Evolutionary conservation across 1,140 invertebrate genomes (phyloP).

Genomic region (Leptestheria dahalacensis): DNA sequence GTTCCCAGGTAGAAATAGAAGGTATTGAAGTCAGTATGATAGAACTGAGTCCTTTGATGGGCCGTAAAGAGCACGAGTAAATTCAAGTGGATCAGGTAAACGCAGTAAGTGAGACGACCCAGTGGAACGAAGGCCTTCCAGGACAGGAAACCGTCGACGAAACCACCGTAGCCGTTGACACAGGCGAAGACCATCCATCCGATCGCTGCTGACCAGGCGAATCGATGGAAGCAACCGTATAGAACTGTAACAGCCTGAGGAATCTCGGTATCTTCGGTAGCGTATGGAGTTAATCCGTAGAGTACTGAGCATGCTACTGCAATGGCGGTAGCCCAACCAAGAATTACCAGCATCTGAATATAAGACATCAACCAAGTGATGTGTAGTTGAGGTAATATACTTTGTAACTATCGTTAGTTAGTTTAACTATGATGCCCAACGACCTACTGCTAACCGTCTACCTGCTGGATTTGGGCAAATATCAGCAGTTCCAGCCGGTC

Average conservation of each 20-base stretch:
- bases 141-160: conserved; percentile 55
- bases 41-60: conserved; percentile 55
- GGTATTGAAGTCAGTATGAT: conserved; percentile 28
- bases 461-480: too few species aligned
- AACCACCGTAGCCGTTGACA: conserved; percentile 30
- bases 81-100: conserved; percentile 81
- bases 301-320: not conserved
- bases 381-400: not conserved
- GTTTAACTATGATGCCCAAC: not conserved
- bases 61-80: conserved; percentile 52
- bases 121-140: conserved; percentile 63
- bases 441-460: too few species aligned
- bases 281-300: conserved; percentile 10
- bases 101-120: conserved; percentile 72
- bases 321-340: not conserved
- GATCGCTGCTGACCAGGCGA: conserved; percentile 29
- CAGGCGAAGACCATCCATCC: conserved; percentile 37
- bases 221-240: conserved; percentile 30
- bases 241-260: conserved; percentile 33
- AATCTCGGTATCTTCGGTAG: conserved; percentile 24
- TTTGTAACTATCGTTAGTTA: not conserved
- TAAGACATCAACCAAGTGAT: not conserved
- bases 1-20: not conserved
- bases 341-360: not conserved
- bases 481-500: too few species aligned